Conservation (phyloP, 2,888 invertebrate genomes). For the Caenorhabditis sp. region DNA sequence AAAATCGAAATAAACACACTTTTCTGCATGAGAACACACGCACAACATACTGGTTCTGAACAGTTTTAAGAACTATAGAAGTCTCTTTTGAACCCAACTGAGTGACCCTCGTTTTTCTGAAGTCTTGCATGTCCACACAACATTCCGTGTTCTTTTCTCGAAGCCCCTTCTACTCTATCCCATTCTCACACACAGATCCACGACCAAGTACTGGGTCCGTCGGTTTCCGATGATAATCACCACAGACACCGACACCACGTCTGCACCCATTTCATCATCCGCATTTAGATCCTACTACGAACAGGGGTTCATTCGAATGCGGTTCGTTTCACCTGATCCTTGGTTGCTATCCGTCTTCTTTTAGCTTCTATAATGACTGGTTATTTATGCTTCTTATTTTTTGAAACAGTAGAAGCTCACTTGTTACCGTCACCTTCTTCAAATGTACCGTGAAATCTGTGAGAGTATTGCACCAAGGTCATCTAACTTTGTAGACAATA, state of each 20-base stretch:
- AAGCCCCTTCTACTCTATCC: not conserved
- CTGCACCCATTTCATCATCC: constrained; percentile 30
- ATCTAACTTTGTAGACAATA: no score
- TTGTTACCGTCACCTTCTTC: no score
- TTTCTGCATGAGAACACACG: constrained; percentile 1
- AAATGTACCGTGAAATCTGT: no score
- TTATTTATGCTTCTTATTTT: constrained; percentile 4
- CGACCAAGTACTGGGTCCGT: constrained; percentile 47
- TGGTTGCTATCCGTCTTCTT: not conserved
- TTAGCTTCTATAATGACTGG: not conserved
- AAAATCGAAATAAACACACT: not conserved
- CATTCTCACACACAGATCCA: constrained; percentile 28
- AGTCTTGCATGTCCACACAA: not conserved
- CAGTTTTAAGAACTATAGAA: no score
- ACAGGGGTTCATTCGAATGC: constrained; percentile 71
- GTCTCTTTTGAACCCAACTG: no score
- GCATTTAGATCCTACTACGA: constrained; percentile 69
- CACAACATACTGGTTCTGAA: no score
- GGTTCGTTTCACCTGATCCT: constrained; percentile 59
- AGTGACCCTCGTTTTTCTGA: not conserved
- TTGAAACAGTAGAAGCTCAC: no score
- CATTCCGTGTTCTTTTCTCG: not conserved
- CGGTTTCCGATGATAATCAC: constrained; percentile 61
- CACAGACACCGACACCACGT: constrained; percentile 27
- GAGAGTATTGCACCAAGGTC: no score